Percentiles rank a stretch among this genome's conserved stretches.
These are phyloP conservation scores for Callimico goeldii DNA, from an alignment of 2,797 vertebrate species.

Conservation along the genomic window DNA sequence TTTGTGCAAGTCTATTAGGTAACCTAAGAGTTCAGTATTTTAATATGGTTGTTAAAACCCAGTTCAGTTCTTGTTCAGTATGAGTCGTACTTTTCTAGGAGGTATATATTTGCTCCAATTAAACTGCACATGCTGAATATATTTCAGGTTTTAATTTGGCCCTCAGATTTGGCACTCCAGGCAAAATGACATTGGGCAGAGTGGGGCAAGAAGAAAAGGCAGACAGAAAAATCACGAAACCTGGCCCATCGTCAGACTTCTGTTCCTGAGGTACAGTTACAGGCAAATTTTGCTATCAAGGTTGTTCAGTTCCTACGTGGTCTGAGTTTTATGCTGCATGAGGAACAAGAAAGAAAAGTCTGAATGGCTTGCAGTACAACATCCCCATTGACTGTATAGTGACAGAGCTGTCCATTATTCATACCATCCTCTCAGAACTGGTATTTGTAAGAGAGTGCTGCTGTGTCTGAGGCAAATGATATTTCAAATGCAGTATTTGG, in stretches of 20 bases:
- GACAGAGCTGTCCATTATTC: background rate
- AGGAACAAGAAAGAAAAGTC: background rate
- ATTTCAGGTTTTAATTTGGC: slow-evolving; percentile 11
- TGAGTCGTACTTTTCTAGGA: background rate
- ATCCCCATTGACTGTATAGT: background rate
- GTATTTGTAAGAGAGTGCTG: background rate
- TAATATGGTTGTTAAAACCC: background rate
- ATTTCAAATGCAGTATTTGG: background rate
- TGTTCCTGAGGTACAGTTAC: background rate
- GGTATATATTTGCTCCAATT: background rate
- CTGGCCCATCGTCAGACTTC: background rate
- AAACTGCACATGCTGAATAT: background rate
- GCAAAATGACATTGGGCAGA: background rate
- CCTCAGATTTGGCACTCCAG: background rate
- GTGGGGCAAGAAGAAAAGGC: background rate
- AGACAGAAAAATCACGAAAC: background rate
- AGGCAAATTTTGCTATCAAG: background rate
- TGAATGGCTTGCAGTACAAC: background rate
- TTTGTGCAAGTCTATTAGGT: background rate
- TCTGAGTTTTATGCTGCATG: background rate
- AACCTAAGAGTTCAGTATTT: slow-evolving; percentile 16
- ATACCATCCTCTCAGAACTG: background rate
- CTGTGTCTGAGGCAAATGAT: background rate
- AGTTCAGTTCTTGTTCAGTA: background rate
- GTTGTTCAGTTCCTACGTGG: background rate